Base-by-base conservation (phyloP, 2,797 vertebrate species). In the Xyrichtys novacula region DNA sequence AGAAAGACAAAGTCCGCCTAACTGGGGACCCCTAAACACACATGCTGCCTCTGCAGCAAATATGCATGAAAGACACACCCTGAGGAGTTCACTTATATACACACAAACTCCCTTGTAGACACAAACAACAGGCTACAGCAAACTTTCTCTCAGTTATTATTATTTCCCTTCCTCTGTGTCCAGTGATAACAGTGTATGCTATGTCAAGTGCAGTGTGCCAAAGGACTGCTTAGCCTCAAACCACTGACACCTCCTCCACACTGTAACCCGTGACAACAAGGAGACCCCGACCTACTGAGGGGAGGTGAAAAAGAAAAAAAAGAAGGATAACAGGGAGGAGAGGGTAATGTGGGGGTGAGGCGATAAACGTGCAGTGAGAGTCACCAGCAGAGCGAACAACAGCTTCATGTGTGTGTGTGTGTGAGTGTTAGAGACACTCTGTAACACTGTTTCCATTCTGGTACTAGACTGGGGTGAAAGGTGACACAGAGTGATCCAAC, bases 21-120 rank as follows among this genome's bases (percentile, higher is more conserved):
- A 64, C 64, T 60, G 15, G 22, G 71, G 65, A 83, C 71, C 78
- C 87, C 71, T 76, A 85, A 83, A 84, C 72, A 85, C 62, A 78
- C 66, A 80, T 15, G 25, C 17, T 71, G 64, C 57, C 74, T 72
- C 46, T 66, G 65, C 17, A 78, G 39, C 56, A 78, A 74, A 78
- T 64, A 71, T 36, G 16, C 40, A 59, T 32, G 42, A 5, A 54
- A 50, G 64, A 81, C 76, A 80, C 73, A 63, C 74, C 74, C 77
- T 29, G 19, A n/a, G 16, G 19, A 70, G 53, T 52, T 60, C 36
- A 67, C 39, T 15, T 8, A 43, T 68, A 78, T 38, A 67, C 52
- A 65, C 10, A 71, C 57, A 78, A 26, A 64, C 68, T 52, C 49
- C 71, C n/a, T 64, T 65, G 17, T 17, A 63, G 29, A 85, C 69